A percentile compares a stretch with the other conserved stretches of the same genome.
Conservation (phyloP, 2,113 vertebrate genomes). For the Hippocampus zosterae region DNA sequence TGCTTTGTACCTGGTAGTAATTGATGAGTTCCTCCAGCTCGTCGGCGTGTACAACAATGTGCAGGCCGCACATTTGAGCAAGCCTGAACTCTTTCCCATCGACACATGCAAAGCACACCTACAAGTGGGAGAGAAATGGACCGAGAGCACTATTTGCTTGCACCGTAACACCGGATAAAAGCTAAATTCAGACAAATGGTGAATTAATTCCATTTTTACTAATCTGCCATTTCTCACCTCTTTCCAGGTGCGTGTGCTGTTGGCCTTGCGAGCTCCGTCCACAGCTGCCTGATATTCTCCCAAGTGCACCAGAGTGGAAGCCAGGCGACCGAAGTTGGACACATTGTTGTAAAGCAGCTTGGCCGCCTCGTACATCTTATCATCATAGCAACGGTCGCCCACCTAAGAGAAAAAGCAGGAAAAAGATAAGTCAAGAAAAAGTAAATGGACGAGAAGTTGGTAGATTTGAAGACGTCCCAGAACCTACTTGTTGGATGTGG, state of each 20-base stretch:
- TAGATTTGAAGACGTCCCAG: neutral
- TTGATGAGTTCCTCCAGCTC: constrained; percentile 98
- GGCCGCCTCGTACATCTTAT: constrained; percentile 98
- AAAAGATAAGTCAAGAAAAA: neutral
- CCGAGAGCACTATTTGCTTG: neutral
- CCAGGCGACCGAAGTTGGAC: constrained; percentile 95
- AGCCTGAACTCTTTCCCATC: constrained; percentile 98
- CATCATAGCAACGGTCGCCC: constrained; percentile 95
- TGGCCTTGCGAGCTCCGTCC: constrained; percentile 95
- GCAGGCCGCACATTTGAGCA: constrained; percentile 97
- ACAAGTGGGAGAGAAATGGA: constrained; percentile 3
- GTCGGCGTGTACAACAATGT: constrained; percentile 97
- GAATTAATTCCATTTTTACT: neutral
- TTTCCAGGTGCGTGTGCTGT: constrained; percentile 98
- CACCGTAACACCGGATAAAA: neutral
- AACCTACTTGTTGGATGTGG: constrained; percentile 93
- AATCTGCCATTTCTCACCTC: constrained; percentile 73
- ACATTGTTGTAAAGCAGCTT: constrained; percentile 97
- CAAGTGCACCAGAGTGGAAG: constrained; percentile 92
- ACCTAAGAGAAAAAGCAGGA: constrained; percentile 70
- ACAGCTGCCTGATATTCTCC: constrained; percentile 98
- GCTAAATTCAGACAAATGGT: neutral
- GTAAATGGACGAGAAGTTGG: neutral
- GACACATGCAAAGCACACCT: constrained; percentile 99
- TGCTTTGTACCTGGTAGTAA: constrained; percentile 86